These are phyloP conservation scores for Chloropsis hardwickii DNA, from an alignment of 2,113 vertebrate species.

Conservation along the genomic window DNA sequence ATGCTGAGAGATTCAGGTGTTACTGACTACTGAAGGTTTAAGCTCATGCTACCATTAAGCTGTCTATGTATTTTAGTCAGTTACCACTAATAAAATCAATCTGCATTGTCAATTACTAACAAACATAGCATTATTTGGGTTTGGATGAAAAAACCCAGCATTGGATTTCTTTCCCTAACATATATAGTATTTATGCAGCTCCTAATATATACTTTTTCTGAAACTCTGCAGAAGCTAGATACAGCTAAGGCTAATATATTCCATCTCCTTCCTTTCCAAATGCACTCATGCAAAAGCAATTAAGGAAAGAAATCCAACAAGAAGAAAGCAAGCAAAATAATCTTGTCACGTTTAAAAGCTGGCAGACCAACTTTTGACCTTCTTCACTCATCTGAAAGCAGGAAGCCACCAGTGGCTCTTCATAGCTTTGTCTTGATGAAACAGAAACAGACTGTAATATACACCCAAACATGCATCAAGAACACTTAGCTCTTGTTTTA, in stretches of 20 bases:
- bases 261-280: neutral
- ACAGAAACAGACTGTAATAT: neutral
- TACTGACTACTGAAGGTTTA: neutral
- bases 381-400: neutral
- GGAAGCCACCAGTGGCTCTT: neutral
- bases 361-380: neutral
- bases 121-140: neutral
- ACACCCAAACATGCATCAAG: neutral
- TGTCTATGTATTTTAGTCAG: neutral
- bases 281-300: neutral
- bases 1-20: neutral
- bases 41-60: neutral
- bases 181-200: neutral
- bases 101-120: neutral
- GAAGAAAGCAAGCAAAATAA: neutral
- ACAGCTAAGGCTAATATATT: neutral
- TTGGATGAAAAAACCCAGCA: neutral
- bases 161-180: neutral
- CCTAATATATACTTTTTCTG: neutral
- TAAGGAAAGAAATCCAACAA: neutral
- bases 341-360: neutral
- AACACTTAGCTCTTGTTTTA: neutral
- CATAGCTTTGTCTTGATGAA: neutral
- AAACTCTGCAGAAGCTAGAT: neutral
- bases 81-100: neutral